Percentiles rank a stretch among this genome's conserved stretches.
phyloP scores from a whole-genome alignment of 2,888 invertebrate species.

The Ochropleura leucogaster region DNA sequence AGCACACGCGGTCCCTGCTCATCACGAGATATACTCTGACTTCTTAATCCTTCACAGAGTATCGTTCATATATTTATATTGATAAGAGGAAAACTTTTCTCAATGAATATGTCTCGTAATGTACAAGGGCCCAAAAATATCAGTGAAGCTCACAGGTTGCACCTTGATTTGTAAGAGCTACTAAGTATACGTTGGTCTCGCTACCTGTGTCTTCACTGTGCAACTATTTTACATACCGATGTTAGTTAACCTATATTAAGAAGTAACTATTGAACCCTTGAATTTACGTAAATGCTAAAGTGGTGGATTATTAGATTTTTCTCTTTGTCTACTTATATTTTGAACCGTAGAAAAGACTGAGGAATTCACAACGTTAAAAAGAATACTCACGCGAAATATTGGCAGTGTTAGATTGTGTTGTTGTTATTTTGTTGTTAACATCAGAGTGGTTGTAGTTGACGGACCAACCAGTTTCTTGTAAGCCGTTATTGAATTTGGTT shows the following conservation, averaged over 20 bases:
- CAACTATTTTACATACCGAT: constrained; percentile 89
- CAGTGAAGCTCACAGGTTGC: constrained; percentile 78
- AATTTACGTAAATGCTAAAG: constrained; percentile 82
- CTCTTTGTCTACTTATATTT: constrained; percentile 80
- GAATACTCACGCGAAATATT: constrained; percentile 86
- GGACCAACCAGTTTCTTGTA: constrained; percentile 83
- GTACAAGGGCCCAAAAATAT: constrained; percentile 68
- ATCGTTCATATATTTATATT: constrained; percentile 67
- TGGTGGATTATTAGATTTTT: constrained; percentile 73
- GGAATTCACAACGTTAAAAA: constrained; percentile 83
- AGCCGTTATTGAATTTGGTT: constrained; percentile 76
- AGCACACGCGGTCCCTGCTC: constrained; percentile 68
- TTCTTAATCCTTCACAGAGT: constrained; percentile 65
- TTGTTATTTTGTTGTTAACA: constrained; percentile 78
- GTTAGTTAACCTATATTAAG: constrained; percentile 85
- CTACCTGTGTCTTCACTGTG: constrained; percentile 79
- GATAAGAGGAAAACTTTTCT: constrained; percentile 59
- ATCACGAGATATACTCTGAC: constrained; percentile 77
- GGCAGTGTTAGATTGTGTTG: constrained; percentile 81
- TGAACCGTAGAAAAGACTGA: constrained; percentile 89
- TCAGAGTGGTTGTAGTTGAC: constrained; percentile 84
- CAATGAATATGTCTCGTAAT: constrained; percentile 76
- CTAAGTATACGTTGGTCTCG: constrained; percentile 68
- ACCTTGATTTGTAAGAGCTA: constrained; percentile 62
- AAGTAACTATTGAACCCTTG: constrained; percentile 83